A percentile compares a stretch with the other conserved stretches of the same genome.
Conservation (phyloP, 2,888 invertebrate species). For the Perithous albicinctus region DNA sequence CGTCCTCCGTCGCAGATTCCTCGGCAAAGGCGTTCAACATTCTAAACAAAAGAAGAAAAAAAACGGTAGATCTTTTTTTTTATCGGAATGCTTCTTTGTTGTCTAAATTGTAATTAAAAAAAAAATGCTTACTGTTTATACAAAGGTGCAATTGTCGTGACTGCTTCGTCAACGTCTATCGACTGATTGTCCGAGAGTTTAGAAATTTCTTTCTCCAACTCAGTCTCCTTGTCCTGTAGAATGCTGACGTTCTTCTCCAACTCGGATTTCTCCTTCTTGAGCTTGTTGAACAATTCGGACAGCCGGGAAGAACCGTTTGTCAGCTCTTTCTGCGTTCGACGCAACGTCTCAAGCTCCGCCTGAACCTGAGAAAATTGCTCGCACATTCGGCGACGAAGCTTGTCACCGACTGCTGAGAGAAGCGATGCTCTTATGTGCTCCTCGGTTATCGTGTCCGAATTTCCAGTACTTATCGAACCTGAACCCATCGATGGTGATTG, state of each 20-base stretch:
- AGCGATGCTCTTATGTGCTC: slow-evolving; percentile 98
- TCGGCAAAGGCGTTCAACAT: slow-evolving; percentile 97
- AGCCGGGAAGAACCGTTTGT: slow-evolving; percentile 93
- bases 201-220: slow-evolving; percentile 92
- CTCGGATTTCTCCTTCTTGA: slow-evolving; percentile 93
- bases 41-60: slow-evolving; percentile 83
- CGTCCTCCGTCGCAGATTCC: slow-evolving; percentile 99
- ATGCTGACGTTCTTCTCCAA: slow-evolving; percentile 93
- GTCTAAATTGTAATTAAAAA: slow-evolving; percentile 36
- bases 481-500: slow-evolving; percentile 77
- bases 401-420: slow-evolving; percentile 97
- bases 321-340: slow-evolving; percentile 94
- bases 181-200: slow-evolving; percentile 92
- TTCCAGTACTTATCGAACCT: slow-evolving; percentile 85
- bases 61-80: no score
- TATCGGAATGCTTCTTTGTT: no score
- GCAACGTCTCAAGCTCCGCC: slow-evolving; percentile 95
- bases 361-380: slow-evolving; percentile 96
- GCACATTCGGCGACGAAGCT: slow-evolving; percentile 93
- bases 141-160: slow-evolving; percentile 97
- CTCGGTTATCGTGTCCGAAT: slow-evolving; percentile 94
- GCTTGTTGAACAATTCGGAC: slow-evolving; percentile 90
- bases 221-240: slow-evolving; percentile 94
- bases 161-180: slow-evolving; percentile 97
- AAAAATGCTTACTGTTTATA: slow-evolving; percentile 92